Evolutionary conservation across 92 coral and sea anemone species (phyloP).

Genomic region (Porites rus): DNA sequence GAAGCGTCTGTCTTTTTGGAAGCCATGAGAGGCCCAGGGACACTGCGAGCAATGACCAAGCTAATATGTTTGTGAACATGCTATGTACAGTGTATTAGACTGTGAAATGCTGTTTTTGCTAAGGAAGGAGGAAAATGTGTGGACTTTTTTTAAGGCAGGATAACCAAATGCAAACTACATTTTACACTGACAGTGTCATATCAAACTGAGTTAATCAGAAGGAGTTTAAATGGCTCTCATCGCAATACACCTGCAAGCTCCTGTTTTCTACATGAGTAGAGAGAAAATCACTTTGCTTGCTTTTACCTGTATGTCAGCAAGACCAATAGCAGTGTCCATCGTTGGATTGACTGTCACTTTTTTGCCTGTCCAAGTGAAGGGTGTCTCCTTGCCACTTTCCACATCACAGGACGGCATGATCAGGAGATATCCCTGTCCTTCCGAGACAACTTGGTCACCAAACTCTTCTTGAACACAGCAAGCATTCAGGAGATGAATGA

Average conservation of each 20-base stretch:
- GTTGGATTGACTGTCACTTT: constrained; percentile 77
- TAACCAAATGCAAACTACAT: too few species aligned
- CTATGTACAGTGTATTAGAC: too few species aligned
- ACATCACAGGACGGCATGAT: constrained; percentile 67
- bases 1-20: too few species aligned
- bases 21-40: too few species aligned
- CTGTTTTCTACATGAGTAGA: neutral
- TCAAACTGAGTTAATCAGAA: too few species aligned
- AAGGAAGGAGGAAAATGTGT: too few species aligned
- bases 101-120: too few species aligned
- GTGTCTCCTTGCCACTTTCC: constrained; percentile 56
- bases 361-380: constrained; percentile 85
- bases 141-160: too few species aligned
- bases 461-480: constrained; percentile 89
- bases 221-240: too few species aligned
- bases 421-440: constrained; percentile 66
- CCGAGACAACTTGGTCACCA: constrained; percentile 47
- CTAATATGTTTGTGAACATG: too few species aligned
- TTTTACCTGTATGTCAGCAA: constrained; percentile 92
- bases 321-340: constrained; percentile 86
- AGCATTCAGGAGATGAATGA: constrained; percentile 85
- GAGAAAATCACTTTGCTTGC: neutral
- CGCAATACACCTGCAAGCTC: neutral
- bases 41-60: too few species aligned
- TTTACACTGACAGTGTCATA: too few species aligned